Evolutionary conservation across 2,888 invertebrate genomes (phyloP).

Genomic region (Phrixothrix hirtus): DNA sequence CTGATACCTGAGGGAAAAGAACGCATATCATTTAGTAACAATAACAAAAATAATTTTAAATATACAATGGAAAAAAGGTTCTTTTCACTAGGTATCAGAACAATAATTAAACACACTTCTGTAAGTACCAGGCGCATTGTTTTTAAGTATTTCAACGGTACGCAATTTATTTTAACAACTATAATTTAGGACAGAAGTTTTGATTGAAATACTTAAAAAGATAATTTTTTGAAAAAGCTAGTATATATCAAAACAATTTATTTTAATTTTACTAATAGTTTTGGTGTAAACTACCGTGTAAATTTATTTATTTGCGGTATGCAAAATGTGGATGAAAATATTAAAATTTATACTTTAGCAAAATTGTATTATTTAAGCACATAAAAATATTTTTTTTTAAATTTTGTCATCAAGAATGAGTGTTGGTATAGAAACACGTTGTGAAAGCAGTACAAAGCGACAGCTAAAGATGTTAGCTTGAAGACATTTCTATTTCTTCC

Average conservation of each 20-base stretch:
- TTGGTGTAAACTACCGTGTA: constrained; percentile 17
- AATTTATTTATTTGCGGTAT: constrained; percentile 7
- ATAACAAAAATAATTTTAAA: constrained; percentile 30
- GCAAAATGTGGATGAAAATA: constrained; percentile 11
- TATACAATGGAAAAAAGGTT: constrained; percentile 22
- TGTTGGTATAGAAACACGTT: constrained; percentile 1
- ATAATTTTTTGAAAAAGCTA: constrained; percentile 19
- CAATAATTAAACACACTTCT: constrained; percentile 14
- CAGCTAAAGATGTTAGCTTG: constrained; percentile 11
- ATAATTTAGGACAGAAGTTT: too few species aligned
- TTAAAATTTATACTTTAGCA: constrained; percentile 9
- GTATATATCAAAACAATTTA: constrained; percentile 16
- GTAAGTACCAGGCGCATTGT: constrained; percentile 19
- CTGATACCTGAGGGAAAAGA: constrained; percentile 44
- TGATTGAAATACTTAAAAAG: constrained; percentile 19
- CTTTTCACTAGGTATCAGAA: constrained; percentile 13
- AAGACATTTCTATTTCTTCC: neutral
- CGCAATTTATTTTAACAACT: too few species aligned
- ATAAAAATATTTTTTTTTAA: constrained; percentile 6
- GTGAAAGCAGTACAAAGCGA: constrained; percentile 16
- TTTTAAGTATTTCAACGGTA: constrained; percentile 17
- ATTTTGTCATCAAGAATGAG: constrained; percentile 1
- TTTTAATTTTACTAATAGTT: constrained; percentile 15
- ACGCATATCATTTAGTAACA: constrained; percentile 19
- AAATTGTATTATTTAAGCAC: too few species aligned